Conservation (phyloP, 1,140 invertebrate species). For the Calliphora vicina region DNA sequence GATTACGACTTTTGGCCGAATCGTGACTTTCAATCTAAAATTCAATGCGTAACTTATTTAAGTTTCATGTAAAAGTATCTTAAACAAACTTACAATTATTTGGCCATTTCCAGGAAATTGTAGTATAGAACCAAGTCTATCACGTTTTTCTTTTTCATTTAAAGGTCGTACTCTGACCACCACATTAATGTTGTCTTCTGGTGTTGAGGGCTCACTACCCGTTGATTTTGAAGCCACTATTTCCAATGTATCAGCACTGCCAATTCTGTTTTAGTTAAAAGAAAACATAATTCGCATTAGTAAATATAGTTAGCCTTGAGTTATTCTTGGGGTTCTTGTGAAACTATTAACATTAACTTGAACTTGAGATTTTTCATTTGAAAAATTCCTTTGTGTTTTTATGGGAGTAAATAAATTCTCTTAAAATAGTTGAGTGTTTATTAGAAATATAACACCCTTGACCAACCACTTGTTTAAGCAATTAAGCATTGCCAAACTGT, state of each 20-base stretch:
- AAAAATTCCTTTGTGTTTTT: not conserved
- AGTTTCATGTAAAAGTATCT: not conserved
- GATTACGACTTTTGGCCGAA: constrained; percentile 52
- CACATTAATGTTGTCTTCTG: constrained; percentile 83
- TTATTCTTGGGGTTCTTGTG: not conserved
- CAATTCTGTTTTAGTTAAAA: constrained; percentile 48
- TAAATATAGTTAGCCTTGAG: not conserved
- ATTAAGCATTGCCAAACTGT: not conserved
- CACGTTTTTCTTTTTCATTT: constrained; percentile 72
- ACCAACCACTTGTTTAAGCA: no score
- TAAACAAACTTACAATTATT: constrained; percentile 69
- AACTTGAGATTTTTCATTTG: not conserved
- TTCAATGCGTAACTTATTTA: not conserved
- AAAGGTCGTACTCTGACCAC: constrained; percentile 79
- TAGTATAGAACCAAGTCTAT: constrained; percentile 69
- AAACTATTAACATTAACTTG: not conserved
- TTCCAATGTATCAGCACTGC: constrained; percentile 60
- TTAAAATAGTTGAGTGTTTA: not conserved
- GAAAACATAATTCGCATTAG: not conserved
- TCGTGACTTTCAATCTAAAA: constrained; percentile 63
- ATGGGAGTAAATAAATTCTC: not conserved
- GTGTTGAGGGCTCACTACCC: constrained; percentile 60
- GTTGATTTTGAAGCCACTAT: constrained; percentile 59
- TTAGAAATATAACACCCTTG: not conserved
- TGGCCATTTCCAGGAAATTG: constrained; percentile 83